A percentile compares a stretch with the other conserved stretches of the same genome.
Conservation (phyloP, 2,797 vertebrate species). For the Psittacula derbiana region DNA sequence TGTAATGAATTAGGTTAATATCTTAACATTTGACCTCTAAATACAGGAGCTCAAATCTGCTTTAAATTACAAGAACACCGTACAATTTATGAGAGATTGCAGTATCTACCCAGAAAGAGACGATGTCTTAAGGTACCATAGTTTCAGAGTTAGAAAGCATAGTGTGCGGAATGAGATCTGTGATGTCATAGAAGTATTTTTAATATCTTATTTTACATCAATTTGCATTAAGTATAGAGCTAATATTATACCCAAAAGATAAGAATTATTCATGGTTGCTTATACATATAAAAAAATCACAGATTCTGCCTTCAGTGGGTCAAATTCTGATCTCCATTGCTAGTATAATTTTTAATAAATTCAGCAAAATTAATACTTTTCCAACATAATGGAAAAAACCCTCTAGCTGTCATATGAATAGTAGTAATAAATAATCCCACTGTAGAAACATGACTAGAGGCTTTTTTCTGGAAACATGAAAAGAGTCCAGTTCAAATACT, state of each 20-base stretch:
- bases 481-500: background rate
- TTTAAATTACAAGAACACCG: background rate
- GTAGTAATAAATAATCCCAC: background rate
- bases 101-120: background rate
- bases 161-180: background rate
- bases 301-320: background rate
- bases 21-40: constrained; percentile 10
- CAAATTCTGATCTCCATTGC: background rate
- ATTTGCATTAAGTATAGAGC: background rate
- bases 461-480: background rate
- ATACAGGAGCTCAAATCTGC: background rate
- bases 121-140: background rate
- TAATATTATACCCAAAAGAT: background rate
- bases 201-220: background rate
- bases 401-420: background rate
- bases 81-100: background rate
- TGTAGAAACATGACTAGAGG: background rate
- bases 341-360: background rate
- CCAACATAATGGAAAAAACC: background rate
- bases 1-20: constrained; percentile 1
- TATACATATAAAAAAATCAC: background rate
- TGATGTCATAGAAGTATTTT: background rate
- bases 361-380: background rate
- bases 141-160: background rate
- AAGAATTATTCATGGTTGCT: background rate